Base-by-base conservation (phyloP, 1,140 invertebrate species). In the Ips nitidus region DNA sequence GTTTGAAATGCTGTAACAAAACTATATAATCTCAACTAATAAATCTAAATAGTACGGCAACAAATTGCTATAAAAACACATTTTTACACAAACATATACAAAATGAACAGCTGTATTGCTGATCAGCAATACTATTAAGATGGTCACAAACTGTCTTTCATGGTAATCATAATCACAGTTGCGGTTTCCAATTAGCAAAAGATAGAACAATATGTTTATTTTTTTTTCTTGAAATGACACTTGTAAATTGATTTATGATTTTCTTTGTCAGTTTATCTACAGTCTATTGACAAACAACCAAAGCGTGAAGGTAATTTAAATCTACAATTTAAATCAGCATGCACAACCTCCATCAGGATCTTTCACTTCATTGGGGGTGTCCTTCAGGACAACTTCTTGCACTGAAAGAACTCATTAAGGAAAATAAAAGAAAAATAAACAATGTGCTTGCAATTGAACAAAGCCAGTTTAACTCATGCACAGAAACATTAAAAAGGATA, bases 381-480 rank as follows among this genome's bases (percentile, higher is more conserved):
- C 95, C 87, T 97, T 95, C 81, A 98, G 90, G 81, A 97, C 92
- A 83, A 98, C 94, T 89, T 98, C 96, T 88, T 97, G 95, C 94
- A 98, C 94, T 96, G 82, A 83, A 83, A 83, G 72, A 70, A 71
- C 66, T 67, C 53, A 77, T 78, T 78, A 76, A 80, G 76, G 76
- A 78, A 78, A 79, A 77, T 77, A 74, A 76, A 72, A 68, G 69
- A 77, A 75, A 76, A 78, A 74, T 43, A 66, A 39, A 55, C 61
- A 52, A 56, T 41, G 3, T 50, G 45, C 7, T 50, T 8, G 22
- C 22, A 8, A 8, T 22, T 50, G 45, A 22, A 50, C 7, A 22
- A 50, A 22, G 45, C 45, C 45, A 50, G 22, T 6, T 22, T 22
- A 50, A 50, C 45, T 22, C 52, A 47, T 62, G 50, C 43, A 71